A percentile compares a stretch with the other conserved stretches of the same genome.
Conservation (phyloP, 1,140 invertebrate genomes). For the Cydia splendana region DNA sequence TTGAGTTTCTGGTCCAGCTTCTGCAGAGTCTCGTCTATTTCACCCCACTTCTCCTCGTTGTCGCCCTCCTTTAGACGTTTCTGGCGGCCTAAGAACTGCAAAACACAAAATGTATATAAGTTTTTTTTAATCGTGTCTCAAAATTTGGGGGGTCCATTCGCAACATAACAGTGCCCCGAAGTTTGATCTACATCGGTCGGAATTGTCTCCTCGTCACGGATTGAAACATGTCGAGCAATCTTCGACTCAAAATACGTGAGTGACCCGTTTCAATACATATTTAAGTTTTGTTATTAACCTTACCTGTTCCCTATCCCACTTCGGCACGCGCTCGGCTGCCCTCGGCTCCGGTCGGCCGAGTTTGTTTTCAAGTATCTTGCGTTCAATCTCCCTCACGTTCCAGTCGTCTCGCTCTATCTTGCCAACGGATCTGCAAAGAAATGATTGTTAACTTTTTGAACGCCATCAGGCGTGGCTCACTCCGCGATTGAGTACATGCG, state of each 20-base stretch:
- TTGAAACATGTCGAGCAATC: too few relatives aligned
- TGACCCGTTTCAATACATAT: too few relatives aligned
- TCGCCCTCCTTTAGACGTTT: constrained; percentile 64
- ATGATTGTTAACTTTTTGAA: background rate
- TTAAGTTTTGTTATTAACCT: too few relatives aligned
- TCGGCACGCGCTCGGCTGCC: constrained; percentile 91
- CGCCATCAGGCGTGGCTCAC: too few relatives aligned
- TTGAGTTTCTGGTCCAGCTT: constrained; percentile 88
- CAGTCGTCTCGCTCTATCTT: constrained; percentile 95
- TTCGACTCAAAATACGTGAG: too few relatives aligned
- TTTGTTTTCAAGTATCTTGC: constrained; percentile 93
- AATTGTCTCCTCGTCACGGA: too few relatives aligned
- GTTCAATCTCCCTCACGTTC: constrained; percentile 95
- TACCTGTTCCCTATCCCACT: constrained; percentile 92
- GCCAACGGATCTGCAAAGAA: constrained; percentile 83
- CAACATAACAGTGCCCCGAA: too few relatives aligned
- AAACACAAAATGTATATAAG: background rate
- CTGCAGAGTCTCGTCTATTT: constrained; percentile 91
- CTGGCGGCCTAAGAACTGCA: constrained; percentile 89
- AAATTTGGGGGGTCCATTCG: too few relatives aligned
- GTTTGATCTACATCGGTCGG: too few relatives aligned
- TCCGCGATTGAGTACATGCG: too few relatives aligned
- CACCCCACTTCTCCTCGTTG: constrained; percentile 81
- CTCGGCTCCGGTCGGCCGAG: constrained; percentile 83
- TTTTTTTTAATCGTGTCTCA: too few relatives aligned